A percentile compares a stretch with the other conserved stretches of the same genome.
Conservation (phyloP, 2,888 invertebrate genomes). For the Tetragonula carbonaria region DNA sequence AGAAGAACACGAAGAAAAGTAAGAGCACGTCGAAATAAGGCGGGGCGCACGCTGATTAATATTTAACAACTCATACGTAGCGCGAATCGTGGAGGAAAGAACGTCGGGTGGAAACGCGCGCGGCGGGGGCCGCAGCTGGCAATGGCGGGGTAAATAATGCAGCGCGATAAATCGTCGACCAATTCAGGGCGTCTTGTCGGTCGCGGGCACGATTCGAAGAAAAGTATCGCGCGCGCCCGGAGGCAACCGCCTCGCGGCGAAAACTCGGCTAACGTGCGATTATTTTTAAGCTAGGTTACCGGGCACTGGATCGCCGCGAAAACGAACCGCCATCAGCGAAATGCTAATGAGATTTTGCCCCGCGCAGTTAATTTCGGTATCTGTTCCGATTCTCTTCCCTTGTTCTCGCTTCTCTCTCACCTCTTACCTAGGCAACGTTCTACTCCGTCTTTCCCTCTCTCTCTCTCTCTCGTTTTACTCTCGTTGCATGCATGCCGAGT, state of each 20-base stretch:
- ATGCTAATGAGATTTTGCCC: constrained; percentile 55
- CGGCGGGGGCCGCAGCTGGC: constrained; percentile 24
- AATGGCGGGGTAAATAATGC: constrained; percentile 44
- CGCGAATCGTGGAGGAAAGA: background rate
- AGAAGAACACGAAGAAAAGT: no score
- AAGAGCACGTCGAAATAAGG: background rate
- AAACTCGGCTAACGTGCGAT: constrained; percentile 49
- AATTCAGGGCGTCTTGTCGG: background rate
- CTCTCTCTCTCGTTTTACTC: background rate
- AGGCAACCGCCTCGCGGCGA: background rate
- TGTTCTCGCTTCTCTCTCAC: background rate
- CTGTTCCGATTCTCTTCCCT: background rate
- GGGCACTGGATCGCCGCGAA: background rate
- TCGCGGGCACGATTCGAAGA: background rate
- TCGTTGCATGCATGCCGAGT: constrained; percentile 36
- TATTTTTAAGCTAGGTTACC: constrained; percentile 22
- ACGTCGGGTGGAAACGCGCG: constrained; percentile 14
- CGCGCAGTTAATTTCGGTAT: constrained; percentile 57
- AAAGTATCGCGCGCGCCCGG: background rate
- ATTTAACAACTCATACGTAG: constrained; percentile 36
- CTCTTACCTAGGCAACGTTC: background rate
- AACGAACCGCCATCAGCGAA: constrained; percentile 16
- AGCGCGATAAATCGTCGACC: constrained; percentile 53
- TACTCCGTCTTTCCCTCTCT: background rate
- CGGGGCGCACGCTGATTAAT: constrained; percentile 26